Percentiles rank a stretch among this genome's conserved stretches.
Evolutionary conservation across 2,888 invertebrate species (phyloP).

Genomic region (Poecilobothrus nobilitatus): DNA sequence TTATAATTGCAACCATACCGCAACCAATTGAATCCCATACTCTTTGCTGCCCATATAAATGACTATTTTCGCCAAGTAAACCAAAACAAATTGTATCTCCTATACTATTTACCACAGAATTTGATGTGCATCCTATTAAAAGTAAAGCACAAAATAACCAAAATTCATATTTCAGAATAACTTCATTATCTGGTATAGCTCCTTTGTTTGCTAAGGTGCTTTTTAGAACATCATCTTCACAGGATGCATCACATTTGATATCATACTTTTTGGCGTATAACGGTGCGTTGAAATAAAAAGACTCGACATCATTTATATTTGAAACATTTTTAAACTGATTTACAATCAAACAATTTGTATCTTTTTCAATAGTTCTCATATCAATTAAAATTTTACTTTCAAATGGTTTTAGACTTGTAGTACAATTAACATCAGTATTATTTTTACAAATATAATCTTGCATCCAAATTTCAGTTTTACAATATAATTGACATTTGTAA

Average conservation of each 20-base stretch:
- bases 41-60: conserved; percentile 68
- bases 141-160: conserved; percentile 66
- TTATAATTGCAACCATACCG: conserved; percentile 62
- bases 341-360: conserved; percentile 17
- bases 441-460: conserved; percentile 48
- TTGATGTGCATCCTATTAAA: conserved; percentile 63
- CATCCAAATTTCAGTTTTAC: conserved; percentile 47
- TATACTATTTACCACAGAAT: conserved; percentile 70
- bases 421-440: neutral
- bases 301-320: neutral
- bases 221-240: conserved; percentile 20
- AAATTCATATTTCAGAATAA: conserved; percentile 50
- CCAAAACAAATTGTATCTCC: conserved; percentile 78
- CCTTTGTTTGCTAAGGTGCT: conserved; percentile 16
- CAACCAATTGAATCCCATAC: conserved; percentile 77
- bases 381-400: conserved; percentile 33
- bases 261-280: conserved; percentile 8
- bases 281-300: neutral
- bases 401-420: conserved; percentile 41
- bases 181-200: conserved; percentile 19
- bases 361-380: conserved; percentile 42
- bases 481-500: conserved; percentile 45
- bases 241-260: conserved; percentile 18
- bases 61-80: conserved; percentile 57
- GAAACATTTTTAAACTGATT: neutral